Percentiles rank a stretch among this genome's conserved stretches.
Conservation (phyloP, 1,140 invertebrate genomes). For the Zaprionus africanus region DNA sequence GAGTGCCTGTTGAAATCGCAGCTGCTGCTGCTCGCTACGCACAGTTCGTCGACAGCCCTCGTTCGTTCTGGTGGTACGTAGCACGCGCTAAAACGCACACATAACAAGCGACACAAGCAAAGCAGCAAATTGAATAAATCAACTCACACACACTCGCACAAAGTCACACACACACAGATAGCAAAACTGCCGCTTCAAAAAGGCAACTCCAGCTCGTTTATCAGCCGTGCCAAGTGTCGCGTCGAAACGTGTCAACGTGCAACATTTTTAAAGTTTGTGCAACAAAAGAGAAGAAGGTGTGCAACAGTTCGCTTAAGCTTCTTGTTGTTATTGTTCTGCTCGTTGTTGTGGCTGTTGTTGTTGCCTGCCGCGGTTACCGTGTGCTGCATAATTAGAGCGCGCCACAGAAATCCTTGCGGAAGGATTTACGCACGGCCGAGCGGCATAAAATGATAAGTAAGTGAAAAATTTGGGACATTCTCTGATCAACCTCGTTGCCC, state of each 20-base stretch:
- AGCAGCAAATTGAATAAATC: slow-evolving; percentile 18
- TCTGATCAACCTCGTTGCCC: not conserved
- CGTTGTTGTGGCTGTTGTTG: not conserved
- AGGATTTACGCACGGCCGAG: slow-evolving; percentile 74
- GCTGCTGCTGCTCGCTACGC: slow-evolving; percentile 58
- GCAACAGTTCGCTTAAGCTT: slow-evolving; percentile 23
- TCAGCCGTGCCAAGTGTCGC: not conserved
- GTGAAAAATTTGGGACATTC: slow-evolving; percentile 32
- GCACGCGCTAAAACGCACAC: slow-evolving; percentile 55
- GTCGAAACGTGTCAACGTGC: slow-evolving; percentile 1
- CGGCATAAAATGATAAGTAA: slow-evolving; percentile 82
- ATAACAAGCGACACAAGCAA: slow-evolving; percentile 23
- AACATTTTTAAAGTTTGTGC: slow-evolving; percentile 6
- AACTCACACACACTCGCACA: not conserved
- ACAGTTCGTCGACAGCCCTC: slow-evolving; percentile 76
- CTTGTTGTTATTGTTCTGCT: not conserved
- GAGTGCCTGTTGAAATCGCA: slow-evolving; percentile 50
- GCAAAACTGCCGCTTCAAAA: slow-evolving; percentile 27
- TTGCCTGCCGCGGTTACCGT: not conserved
- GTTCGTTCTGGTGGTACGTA: slow-evolving; percentile 67
- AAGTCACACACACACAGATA: slow-evolving; percentile 2
- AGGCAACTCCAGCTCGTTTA: slow-evolving; percentile 9
- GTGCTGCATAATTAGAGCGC: slow-evolving; percentile 49
- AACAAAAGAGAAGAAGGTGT: not conserved
- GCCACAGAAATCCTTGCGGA: slow-evolving; percentile 58